Conservation (phyloP, 2,888 invertebrate genomes). For the Macaria liturata region DNA sequence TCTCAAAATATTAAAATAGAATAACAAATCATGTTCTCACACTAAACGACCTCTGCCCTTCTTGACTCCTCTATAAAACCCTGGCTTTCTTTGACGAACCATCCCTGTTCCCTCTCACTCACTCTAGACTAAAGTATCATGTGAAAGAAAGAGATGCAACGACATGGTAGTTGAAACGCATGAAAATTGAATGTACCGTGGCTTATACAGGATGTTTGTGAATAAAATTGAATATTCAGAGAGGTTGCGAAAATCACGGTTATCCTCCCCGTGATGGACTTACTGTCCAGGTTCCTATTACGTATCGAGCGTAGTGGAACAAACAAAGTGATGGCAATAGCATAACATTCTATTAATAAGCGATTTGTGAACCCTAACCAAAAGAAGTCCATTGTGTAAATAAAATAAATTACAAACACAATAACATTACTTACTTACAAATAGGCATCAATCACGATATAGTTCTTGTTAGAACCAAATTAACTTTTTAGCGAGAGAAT, state of each 20-base stretch:
- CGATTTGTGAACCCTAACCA: too few relatives aligned
- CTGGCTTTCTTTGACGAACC: conserved; percentile 58
- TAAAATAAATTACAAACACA: too few relatives aligned
- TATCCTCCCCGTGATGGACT: conserved; percentile 57
- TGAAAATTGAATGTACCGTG: conserved; percentile 67
- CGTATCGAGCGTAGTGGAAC: conserved; percentile 23
- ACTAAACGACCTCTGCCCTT: conserved; percentile 55
- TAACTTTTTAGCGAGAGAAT: too few relatives aligned
- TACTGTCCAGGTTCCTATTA: conserved; percentile 33
- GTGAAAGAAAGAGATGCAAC: conserved; percentile 32
- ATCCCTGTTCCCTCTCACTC: conserved; percentile 43
- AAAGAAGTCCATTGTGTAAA: too few relatives aligned
- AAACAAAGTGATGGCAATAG: too few relatives aligned
- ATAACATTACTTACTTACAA: too few relatives aligned
- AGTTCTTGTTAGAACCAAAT: too few relatives aligned
- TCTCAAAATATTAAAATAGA: conserved; percentile 44
- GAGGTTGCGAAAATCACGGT: conserved; percentile 73
- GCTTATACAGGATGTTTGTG: conserved; percentile 65
- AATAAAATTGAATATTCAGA: conserved; percentile 80
- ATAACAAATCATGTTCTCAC: conserved; percentile 58
- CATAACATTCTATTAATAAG: too few relatives aligned
- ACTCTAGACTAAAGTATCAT: conserved; percentile 8
- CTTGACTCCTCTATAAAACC: conserved; percentile 44
- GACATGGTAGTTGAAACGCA: conserved; percentile 36
- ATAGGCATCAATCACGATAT: too few relatives aligned